Percentiles rank a stretch among this genome's conserved stretches.
These are phyloP conservation scores for Chrysomallon squamiferum DNA, from an alignment of 1,140 invertebrate genomes.

Conservation along the genomic window DNA sequence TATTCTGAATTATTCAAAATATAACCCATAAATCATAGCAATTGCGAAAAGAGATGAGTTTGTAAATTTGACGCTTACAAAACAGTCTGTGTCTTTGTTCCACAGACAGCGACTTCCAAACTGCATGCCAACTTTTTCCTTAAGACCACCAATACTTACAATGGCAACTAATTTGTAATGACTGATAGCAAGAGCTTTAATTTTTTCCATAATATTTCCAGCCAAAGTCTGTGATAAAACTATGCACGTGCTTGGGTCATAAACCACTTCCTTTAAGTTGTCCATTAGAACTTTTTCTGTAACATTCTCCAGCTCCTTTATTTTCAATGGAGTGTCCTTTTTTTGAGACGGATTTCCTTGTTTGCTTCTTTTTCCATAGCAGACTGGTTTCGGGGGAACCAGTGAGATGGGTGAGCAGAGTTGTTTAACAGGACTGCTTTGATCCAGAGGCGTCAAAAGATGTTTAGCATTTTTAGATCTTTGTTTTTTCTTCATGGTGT, in stretches of 20 bases:
- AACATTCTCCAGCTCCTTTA: constrained; percentile 23
- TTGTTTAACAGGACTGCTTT: too few species aligned
- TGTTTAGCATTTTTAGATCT: too few species aligned
- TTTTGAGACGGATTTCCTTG: too few species aligned
- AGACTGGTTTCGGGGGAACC: too few species aligned
- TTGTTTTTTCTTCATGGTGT: too few species aligned
- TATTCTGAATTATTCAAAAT: constrained; percentile 59
- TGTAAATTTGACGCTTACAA: constrained; percentile 54
- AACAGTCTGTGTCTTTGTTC: constrained; percentile 59
- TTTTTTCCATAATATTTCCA: constrained; percentile 39
- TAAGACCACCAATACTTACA: constrained; percentile 52
- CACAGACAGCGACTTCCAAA: constrained; percentile 60
- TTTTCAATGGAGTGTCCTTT: too few species aligned
- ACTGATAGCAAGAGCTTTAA: constrained; percentile 40
- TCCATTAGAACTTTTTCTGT: constrained; percentile 41
- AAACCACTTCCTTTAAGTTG: constrained; percentile 36
- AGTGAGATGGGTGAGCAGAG: too few species aligned
- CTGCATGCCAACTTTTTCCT: constrained; percentile 55
- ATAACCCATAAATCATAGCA: constrained; percentile 56
- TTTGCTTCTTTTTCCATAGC: too few species aligned
- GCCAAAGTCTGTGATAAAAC: constrained; percentile 43
- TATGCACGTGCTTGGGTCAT: constrained; percentile 42
- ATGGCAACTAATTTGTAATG: constrained; percentile 56
- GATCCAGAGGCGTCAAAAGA: too few species aligned
- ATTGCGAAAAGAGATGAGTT: constrained; percentile 59